A percentile compares a stretch with the other conserved stretches of the same genome.
phyloP scores from a whole-genome alignment of 2,888 invertebrate species.

The Ormia ochracea region DNA sequence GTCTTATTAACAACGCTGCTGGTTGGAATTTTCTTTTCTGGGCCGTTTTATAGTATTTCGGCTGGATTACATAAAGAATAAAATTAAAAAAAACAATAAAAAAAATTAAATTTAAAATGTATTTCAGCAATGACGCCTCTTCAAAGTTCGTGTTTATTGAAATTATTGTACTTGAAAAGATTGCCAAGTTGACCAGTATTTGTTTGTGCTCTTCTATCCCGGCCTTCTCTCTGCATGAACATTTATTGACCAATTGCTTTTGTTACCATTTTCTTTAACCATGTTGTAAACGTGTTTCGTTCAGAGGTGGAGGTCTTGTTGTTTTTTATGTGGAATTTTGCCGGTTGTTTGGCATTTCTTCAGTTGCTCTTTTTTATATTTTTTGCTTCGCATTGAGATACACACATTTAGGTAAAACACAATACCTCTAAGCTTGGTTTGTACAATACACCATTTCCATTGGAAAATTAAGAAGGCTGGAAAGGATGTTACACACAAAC shows the following conservation, averaged over 20 bases:
- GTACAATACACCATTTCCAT: conserved; percentile 32
- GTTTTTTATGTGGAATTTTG: conserved; percentile 51
- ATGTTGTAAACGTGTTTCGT: conserved; percentile 50
- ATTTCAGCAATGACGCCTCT: conserved; percentile 39
- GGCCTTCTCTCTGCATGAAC: background rate
- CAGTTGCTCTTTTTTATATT: background rate
- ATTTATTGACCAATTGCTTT: conserved; percentile 40
- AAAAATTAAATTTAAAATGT: no score
- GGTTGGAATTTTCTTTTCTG: conserved; percentile 58
- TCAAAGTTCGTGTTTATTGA: conserved; percentile 15
- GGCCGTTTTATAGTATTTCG: conserved; percentile 25
- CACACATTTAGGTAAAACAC: background rate
- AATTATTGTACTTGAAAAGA: conserved; percentile 12
- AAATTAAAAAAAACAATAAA: no score
- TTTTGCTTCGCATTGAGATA: background rate
- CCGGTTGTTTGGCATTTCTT: conserved; percentile 52
- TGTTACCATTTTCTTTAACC: conserved; percentile 50
- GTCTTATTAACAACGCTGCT: conserved; percentile 14
- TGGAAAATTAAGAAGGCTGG: background rate
- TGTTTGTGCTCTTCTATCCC: conserved; percentile 18
- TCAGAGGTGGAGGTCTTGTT: conserved; percentile 35
- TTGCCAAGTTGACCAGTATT: conserved; percentile 34
- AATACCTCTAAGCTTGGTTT: conserved; percentile 29
- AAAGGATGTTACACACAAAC: no score
- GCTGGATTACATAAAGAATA: background rate